These are phyloP conservation scores for Amphiprion ocellaris DNA, from an alignment of 2,113 vertebrate genomes.

Conservation along the genomic window DNA sequence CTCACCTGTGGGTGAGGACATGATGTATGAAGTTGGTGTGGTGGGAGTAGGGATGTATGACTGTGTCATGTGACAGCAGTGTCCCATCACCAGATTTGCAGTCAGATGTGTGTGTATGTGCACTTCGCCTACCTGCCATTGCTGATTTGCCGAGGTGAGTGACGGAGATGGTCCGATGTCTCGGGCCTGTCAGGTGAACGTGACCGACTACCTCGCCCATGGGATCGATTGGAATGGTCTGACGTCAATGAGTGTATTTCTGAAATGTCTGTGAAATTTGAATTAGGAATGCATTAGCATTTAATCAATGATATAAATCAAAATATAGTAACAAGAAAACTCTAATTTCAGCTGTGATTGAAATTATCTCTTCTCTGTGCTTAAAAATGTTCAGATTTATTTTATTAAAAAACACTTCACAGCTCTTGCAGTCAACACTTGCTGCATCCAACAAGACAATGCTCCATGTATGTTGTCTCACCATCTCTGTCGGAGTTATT, in stretches of 20 bases:
- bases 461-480: slow-evolving; percentile 76
- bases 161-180: slow-evolving; percentile 91
- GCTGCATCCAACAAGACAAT: not conserved
- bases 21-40: slow-evolving; percentile 53
- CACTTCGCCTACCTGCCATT: slow-evolving; percentile 90
- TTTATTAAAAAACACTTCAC: not conserved
- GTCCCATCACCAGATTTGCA: slow-evolving; percentile 42
- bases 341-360: not conserved
- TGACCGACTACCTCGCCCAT: slow-evolving; percentile 91
- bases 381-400: not conserved
- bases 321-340: not conserved
- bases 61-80: slow-evolving; percentile 39
- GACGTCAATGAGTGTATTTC: slow-evolving; percentile 99
- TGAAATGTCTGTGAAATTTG: slow-evolving; percentile 94
- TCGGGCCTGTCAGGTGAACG: slow-evolving; percentile 96
- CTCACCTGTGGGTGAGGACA: slow-evolving; percentile 52
- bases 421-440: not conserved
- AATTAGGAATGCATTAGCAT: slow-evolving; percentile 38
- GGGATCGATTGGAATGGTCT: slow-evolving; percentile 97
- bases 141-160: slow-evolving; percentile 95
- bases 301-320: slow-evolving; percentile 20
- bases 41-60: slow-evolving; percentile 42
- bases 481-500: slow-evolving; percentile 98
- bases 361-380: not conserved
- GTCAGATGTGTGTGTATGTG: slow-evolving; percentile 3